These are phyloP conservation scores for Enteromius argenteus DNA, from an alignment of 2,797 vertebrate genomes.

Conservation along the genomic window DNA sequence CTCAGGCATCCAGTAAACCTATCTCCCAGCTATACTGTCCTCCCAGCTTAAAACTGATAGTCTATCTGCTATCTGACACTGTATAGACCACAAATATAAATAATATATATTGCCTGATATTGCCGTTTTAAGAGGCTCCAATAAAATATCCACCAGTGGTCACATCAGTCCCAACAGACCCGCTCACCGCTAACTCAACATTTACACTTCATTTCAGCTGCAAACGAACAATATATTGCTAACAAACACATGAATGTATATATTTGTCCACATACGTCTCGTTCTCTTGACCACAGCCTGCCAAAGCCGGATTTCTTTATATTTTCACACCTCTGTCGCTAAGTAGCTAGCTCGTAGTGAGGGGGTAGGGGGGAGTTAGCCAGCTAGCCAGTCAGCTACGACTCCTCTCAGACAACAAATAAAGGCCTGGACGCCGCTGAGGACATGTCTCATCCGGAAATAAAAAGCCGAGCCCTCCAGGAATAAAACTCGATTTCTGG, in stretches of 20 bases:
- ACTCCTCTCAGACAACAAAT: conserved; percentile 59
- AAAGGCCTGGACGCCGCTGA: background rate
- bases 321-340: conserved; percentile 48
- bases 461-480: conserved; percentile 9
- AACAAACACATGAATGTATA: conserved; percentile 6
- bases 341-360: conserved; percentile 65
- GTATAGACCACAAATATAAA: conserved; percentile 21
- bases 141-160: conserved; percentile 4
- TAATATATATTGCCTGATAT: conserved; percentile 22
- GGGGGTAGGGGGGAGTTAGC: conserved; percentile 68
- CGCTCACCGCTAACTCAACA: background rate
- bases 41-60: conserved; percentile 16
- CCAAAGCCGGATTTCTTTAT: conserved; percentile 35
- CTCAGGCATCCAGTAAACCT: conserved; percentile 11
- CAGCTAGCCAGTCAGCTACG: conserved; percentile 63
- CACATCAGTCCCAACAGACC: conserved; percentile 20
- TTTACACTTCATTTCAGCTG: background rate
- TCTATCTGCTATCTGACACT: conserved; percentile 28
- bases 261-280: conserved; percentile 45
- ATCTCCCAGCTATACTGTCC: conserved; percentile 29
- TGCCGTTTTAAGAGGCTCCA: background rate
- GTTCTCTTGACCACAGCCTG: conserved; percentile 36
- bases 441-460: conserved; percentile 47
- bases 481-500: background rate
- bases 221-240: background rate